phyloP scores from a whole-genome alignment of 2,113 vertebrate genomes.

The Tupaia chinensis region DNA sequence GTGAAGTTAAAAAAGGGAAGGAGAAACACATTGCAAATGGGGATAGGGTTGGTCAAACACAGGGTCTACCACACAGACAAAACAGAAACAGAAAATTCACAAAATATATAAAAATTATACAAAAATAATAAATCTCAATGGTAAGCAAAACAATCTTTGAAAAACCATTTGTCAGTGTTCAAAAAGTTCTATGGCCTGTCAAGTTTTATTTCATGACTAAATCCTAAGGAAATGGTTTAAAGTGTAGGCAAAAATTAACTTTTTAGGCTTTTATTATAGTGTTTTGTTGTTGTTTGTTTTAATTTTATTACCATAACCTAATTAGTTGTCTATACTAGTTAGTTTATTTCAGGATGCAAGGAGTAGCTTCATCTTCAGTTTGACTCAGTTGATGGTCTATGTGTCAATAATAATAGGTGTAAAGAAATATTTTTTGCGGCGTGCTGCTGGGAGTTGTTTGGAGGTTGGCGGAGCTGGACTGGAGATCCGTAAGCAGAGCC shows the following conservation, averaged over 20 bases:
- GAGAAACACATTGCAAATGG: neutral
- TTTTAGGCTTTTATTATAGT: neutral
- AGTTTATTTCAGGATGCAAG: neutral
- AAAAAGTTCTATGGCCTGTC: neutral
- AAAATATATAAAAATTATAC: neutral
- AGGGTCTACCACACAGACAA: neutral
- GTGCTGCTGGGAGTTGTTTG: constrained; percentile 76
- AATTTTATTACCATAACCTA: neutral
- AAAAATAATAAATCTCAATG: neutral
- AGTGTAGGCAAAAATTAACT: neutral
- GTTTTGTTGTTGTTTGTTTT: neutral
- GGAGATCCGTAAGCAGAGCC: constrained; percentile 12
- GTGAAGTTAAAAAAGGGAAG: neutral
- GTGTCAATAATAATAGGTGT: neutral
- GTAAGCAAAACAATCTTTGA: neutral
- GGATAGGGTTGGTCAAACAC: neutral
- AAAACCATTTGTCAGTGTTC: neutral
- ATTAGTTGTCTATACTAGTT: neutral
- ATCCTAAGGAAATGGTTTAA: neutral
- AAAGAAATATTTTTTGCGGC: neutral
- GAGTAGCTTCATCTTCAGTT: neutral
- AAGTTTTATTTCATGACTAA: constrained; percentile 15
- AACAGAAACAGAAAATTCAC: neutral
- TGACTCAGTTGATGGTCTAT: neutral
- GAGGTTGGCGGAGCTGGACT: constrained; percentile 48